Conservation (phyloP, 1,140 invertebrate genomes). For the Ceratosolen solmsi region DNA sequence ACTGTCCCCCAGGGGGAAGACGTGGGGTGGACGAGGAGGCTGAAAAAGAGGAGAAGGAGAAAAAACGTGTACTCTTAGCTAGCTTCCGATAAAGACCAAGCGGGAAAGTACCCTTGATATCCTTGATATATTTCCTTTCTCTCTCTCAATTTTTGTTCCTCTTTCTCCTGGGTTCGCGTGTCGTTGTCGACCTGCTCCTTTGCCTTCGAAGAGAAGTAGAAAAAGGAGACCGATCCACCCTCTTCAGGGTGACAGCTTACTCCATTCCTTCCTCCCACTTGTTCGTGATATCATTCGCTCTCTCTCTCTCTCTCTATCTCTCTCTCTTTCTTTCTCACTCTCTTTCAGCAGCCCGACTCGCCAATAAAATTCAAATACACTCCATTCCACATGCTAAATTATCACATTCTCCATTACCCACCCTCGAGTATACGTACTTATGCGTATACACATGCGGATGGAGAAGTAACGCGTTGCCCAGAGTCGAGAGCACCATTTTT, state of each 20-base stretch:
- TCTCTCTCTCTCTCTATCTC: slow-evolving; percentile 59
- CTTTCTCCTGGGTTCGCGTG: not conserved
- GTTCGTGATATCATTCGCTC: too few species aligned
- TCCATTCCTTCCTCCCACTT: slow-evolving; percentile 55
- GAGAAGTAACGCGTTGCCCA: not conserved
- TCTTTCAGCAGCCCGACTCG: slow-evolving; percentile 62
- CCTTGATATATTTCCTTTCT: not conserved
- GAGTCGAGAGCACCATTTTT: slow-evolving; percentile 30
- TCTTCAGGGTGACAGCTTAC: slow-evolving; percentile 55
- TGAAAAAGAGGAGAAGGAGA: not conserved
- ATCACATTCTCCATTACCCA: slow-evolving; percentile 74
- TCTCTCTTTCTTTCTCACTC: slow-evolving; percentile 56
- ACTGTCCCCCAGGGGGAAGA: slow-evolving; percentile 71
- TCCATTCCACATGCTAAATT: slow-evolving; percentile 73
- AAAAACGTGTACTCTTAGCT: not conserved
- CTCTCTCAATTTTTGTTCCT: not conserved
- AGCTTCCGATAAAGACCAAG: not conserved
- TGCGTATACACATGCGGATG: slow-evolving; percentile 18
- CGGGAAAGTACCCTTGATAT: slow-evolving; percentile 14
- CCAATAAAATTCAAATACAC: slow-evolving; percentile 76
- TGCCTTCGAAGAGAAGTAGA: slow-evolving; percentile 54
- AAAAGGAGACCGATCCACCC: slow-evolving; percentile 61
- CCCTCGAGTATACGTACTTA: slow-evolving; percentile 46
- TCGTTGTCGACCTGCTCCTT: slow-evolving; percentile 65
- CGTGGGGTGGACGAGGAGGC: not conserved